Evolutionary conservation across 2,888 invertebrate species (phyloP).

Genomic region (Byasa hedistus): DNA sequence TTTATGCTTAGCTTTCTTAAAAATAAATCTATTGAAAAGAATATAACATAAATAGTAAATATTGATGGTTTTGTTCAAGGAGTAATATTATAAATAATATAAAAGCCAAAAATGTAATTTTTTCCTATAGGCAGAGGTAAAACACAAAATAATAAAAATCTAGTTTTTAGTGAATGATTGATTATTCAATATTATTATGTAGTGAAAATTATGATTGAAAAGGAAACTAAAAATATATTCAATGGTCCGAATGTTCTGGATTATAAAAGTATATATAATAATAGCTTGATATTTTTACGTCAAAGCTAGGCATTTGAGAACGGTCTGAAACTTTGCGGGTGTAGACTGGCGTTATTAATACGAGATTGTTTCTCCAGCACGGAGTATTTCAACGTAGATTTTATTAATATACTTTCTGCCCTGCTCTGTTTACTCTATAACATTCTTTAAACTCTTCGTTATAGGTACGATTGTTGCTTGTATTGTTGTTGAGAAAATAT

Average conservation of each 20-base stretch:
- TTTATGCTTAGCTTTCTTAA: slow-evolving; percentile 1
- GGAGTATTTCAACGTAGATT: slow-evolving; percentile 4
- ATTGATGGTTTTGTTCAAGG: too few relatives aligned
- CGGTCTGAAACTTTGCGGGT: slow-evolving; percentile 5
- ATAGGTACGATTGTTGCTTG: neutral
- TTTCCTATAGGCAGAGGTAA: too few relatives aligned
- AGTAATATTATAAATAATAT: too few relatives aligned
- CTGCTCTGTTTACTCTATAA: neutral
- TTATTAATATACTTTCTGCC: slow-evolving; percentile 13
- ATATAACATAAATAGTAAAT: too few relatives aligned
- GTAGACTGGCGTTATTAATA: slow-evolving; percentile 16
- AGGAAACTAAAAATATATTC: neutral
- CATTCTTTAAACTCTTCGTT: neutral
- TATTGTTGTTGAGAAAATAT: neutral
- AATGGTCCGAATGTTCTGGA: neutral
- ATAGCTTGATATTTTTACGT: neutral
- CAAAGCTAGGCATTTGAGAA: slow-evolving; percentile 9
- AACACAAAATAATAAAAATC: too few relatives aligned
- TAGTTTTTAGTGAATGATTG: too few relatives aligned
- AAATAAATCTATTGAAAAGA: slow-evolving; percentile 6
- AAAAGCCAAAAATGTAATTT: too few relatives aligned
- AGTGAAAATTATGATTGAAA: too few relatives aligned
- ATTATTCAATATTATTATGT: too few relatives aligned
- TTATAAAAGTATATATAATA: neutral
- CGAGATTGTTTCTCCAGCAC: slow-evolving; percentile 10